Evolutionary conservation across 1,140 invertebrate genomes (phyloP), one percentile per base, ranked within the genome.

Genomic region (Batillaria attramentaria): DNA sequence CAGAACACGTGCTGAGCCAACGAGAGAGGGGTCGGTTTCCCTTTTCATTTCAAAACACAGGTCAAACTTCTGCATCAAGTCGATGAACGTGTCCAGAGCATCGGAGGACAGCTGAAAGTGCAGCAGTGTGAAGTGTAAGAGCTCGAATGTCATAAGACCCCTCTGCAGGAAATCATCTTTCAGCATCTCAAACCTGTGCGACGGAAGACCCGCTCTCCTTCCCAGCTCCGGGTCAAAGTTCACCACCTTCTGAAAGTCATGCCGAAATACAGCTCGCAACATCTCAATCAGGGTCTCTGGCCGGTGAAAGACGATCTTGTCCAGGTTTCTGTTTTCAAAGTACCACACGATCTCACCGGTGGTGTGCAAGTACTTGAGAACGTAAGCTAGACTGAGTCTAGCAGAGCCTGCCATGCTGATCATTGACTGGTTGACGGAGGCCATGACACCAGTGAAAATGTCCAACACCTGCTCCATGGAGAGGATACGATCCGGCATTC

Each of bases 281-380:
- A 89, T 89, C 72, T 89, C 88, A 16, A 89, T 86, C 20, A 89
- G 74, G 0, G 86, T 87, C 72, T 89, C 87, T 54, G 88, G 88
- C 20, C 85, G 84, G 77, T 89, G 88, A 57, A 89, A 89, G 6
- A 89, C 83, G 6, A 88, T 86, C n/a, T 72, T 73, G 18, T 83
- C 72, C 20, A 89, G 81, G 37, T 84, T 82, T 0, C 84, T 84
- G 42, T 89, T 88, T 16, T 89, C 86, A 62, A 84, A 76, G 75
- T 86, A 89, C 88, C 88, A 89, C 8, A 89, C 84, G 33, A 89
- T 89, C 69, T 89, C 88, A 1, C 88, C 88, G 13, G 87, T 89
- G 0, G 82, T 80, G 76, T 89, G 88, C 37, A 89, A 79, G 76
- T 89, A 89, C 39, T 84, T 81, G 31, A 89, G 76, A 1, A 89